Evolutionary conservation across 2,797 vertebrate genomes (phyloP).

Genomic region (Podargus strigoides): DNA sequence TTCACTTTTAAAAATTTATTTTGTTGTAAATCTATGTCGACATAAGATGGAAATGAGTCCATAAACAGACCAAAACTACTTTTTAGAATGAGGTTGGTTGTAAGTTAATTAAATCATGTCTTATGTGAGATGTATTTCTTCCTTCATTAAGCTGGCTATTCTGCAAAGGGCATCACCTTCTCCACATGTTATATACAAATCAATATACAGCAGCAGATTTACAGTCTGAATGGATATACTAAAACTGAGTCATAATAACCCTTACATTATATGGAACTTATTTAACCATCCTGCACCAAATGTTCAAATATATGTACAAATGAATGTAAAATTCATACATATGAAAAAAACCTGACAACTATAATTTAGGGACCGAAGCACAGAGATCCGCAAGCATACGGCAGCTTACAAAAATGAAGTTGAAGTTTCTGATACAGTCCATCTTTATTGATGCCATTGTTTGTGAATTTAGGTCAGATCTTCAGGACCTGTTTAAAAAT

Average conservation of each 20-base stretch:
- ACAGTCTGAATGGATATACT: neutral
- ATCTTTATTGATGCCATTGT: neutral
- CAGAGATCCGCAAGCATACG: neutral
- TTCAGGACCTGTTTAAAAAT: neutral
- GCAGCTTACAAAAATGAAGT: neutral
- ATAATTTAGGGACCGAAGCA: neutral
- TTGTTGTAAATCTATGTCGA: neutral
- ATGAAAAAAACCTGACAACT: neutral
- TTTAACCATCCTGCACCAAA: neutral
- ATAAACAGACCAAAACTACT: neutral
- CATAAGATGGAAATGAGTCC: neutral
- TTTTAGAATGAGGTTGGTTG: neutral
- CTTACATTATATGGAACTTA: neutral
- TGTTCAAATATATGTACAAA: neutral
- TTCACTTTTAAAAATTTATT: neutral
- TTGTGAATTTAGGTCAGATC: neutral
- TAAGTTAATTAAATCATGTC: neutral
- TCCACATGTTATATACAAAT: neutral
- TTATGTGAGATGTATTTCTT: neutral
- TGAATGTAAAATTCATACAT: neutral
- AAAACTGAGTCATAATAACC: neutral
- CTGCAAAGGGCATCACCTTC: neutral
- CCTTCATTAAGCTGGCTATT: neutral
- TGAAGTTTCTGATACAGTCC: neutral
- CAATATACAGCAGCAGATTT: neutral